phyloP scores from a whole-genome alignment of 2,888 invertebrate species.

The Drosophila subquinaria region DNA sequence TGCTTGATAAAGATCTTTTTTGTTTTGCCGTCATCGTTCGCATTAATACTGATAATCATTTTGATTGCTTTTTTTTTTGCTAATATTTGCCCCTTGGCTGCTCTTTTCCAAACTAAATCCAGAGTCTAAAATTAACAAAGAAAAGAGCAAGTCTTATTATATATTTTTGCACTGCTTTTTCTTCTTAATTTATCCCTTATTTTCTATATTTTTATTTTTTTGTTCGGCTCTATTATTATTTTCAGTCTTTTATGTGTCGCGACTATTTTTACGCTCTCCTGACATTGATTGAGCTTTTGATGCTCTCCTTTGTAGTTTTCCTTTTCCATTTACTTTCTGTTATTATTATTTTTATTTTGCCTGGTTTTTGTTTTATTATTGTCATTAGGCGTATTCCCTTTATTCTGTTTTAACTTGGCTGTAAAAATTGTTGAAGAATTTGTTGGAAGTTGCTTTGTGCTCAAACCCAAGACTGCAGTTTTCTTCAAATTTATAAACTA shows the following conservation, averaged over 20 bases:
- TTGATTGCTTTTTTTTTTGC: conserved; percentile 52
- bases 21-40: conserved; percentile 10
- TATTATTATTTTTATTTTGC: conserved; percentile 41
- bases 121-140: conserved; percentile 4
- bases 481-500: neutral
- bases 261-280: conserved; percentile 57
- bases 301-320: conserved; percentile 33
- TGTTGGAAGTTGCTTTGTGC: conserved; percentile 12
- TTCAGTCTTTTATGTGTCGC: conserved; percentile 45
- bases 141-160: conserved; percentile 21
- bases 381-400: conserved; percentile 16
- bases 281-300: conserved; percentile 78
- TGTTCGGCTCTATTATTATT: conserved; percentile 67
- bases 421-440: conserved; percentile 62
- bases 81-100: conserved; percentile 39
- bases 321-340: conserved; percentile 11
- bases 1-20: conserved; percentile 5
- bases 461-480: neutral
- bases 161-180: conserved; percentile 9
- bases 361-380: conserved; percentile 14
- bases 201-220: conserved; percentile 13
- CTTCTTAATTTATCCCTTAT: conserved; percentile 10
- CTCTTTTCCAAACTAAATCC: conserved; percentile 40
- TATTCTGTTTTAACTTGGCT: neutral
- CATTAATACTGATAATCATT: conserved; percentile 54